Evolutionary conservation across 1,140 invertebrate species (phyloP).

Genomic region (Agraylea sexmaculata): DNA sequence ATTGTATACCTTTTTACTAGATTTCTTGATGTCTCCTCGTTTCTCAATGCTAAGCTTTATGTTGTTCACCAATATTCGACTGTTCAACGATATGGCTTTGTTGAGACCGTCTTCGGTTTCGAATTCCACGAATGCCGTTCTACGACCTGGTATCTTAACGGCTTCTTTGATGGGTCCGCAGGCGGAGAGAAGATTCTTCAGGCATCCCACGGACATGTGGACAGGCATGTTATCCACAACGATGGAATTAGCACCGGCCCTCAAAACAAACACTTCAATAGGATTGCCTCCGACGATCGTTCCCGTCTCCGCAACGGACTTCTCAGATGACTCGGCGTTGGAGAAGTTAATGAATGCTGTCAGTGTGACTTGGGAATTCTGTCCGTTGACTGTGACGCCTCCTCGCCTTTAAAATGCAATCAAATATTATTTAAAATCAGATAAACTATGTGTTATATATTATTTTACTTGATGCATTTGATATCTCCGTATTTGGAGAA

Average conservation of each 20-base stretch:
- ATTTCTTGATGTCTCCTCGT: constrained; percentile 6
- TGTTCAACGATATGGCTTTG: constrained; percentile 9
- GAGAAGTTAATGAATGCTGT: constrained; percentile 11
- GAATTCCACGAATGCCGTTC: constrained; percentile 15
- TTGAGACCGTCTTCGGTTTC: constrained; percentile 12
- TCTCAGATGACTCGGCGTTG: constrained; percentile 7
- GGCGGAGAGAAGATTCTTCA: constrained; percentile 8
- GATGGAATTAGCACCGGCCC: constrained; percentile 8
- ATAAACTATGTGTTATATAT: neutral
- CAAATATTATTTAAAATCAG: neutral
- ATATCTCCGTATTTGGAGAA: constrained; percentile 13
- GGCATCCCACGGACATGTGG: constrained; percentile 10
- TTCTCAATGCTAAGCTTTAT: constrained; percentile 12
- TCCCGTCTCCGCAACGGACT: constrained; percentile 10
- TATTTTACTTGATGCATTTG: constrained; percentile 13
- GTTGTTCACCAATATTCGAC: constrained; percentile 14
- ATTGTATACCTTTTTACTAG: neutral
- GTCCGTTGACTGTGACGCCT: constrained; percentile 8
- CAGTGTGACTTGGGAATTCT: constrained; percentile 6
- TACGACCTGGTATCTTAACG: constrained; percentile 9
- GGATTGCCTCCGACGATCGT: constrained; percentile 9
- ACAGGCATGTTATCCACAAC: constrained; percentile 10
- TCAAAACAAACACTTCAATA: constrained; percentile 8
- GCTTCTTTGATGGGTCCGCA: constrained; percentile 13
- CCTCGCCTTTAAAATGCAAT: constrained; percentile 8